These are phyloP conservation scores for Dallia pectoralis DNA, from an alignment of 2,797 vertebrate species.

Conservation along the genomic window DNA sequence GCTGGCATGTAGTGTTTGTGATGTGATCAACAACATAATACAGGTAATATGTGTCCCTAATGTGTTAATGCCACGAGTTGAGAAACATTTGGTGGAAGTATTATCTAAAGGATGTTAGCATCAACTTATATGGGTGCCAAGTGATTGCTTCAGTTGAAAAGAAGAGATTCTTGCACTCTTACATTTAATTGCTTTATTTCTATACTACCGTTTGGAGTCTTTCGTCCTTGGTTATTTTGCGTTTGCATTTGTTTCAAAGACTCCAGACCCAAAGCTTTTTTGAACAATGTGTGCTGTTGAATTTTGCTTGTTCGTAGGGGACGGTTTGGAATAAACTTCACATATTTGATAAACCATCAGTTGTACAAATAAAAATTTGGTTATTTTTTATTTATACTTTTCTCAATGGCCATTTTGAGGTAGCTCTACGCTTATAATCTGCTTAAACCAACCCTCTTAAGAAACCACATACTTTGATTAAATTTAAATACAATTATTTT, in stretches of 20 bases:
- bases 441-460: constrained; percentile 51
- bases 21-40: neutral
- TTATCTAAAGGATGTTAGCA: neutral
- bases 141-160: neutral
- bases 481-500: constrained; percentile 25
- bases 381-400: no score
- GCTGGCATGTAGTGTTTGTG: neutral
- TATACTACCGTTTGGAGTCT: constrained; percentile 14
- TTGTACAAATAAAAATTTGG: neutral
- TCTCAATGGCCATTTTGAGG: no score
- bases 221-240: constrained; percentile 18
- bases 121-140: neutral
- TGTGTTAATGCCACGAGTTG: neutral
- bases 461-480: constrained; percentile 44
- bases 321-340: constrained; percentile 24
- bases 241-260: constrained; percentile 31
- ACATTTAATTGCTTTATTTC: constrained; percentile 33
- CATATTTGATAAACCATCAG: neutral
- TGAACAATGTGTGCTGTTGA: constrained; percentile 1
- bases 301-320: constrained; percentile 33
- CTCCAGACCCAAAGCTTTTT: constrained; percentile 21
- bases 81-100: neutral
- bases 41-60: neutral
- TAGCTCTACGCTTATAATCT: neutral
- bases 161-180: constrained; percentile 35